These are phyloP conservation scores for Spodoptera litura DNA, from an alignment of 1,140 invertebrate genomes.

Conservation along the genomic window DNA sequence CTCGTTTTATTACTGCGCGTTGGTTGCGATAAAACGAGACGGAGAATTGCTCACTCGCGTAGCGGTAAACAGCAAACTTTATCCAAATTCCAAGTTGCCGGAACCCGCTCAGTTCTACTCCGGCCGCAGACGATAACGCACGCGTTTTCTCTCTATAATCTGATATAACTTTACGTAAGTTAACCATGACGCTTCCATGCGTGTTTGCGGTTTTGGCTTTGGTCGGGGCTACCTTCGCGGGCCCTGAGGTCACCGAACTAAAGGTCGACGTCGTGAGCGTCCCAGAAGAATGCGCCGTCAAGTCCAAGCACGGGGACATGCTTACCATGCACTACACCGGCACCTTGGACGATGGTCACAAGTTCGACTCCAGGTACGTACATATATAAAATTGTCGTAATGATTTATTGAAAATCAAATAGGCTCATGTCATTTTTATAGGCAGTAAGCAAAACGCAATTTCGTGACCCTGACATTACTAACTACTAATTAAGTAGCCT, in stretches of 20 bases:
- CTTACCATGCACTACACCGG: constrained; percentile 98
- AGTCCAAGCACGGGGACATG: constrained; percentile 95
- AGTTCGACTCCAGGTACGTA: constrained; percentile 96
- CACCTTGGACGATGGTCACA: constrained; percentile 94
- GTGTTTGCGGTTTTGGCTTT: constrained; percentile 80
- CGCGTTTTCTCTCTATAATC: constrained; percentile 53
- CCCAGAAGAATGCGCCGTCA: constrained; percentile 92
- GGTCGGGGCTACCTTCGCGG: constrained; percentile 78
- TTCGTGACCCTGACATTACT: constrained; percentile 23
- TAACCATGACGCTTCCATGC: constrained; percentile 77
- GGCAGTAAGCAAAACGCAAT: constrained; percentile 13
- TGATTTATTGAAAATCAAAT: background rate
- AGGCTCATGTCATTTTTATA: background rate
- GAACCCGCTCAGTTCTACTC: constrained; percentile 66
- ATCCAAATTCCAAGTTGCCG: constrained; percentile 69
- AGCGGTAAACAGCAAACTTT: constrained; percentile 74
- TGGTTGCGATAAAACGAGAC: constrained; percentile 50
- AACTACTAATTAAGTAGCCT: constrained; percentile 17
- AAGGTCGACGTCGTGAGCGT: constrained; percentile 93
- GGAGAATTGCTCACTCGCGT: constrained; percentile 38
- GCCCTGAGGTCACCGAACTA: constrained; percentile 87
- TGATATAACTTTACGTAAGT: constrained; percentile 80
- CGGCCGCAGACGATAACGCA: constrained; percentile 58
- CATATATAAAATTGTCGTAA: background rate
- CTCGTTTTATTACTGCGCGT: constrained; percentile 53